These are phyloP conservation scores for Fregata magnificens DNA, from an alignment of 2,113 vertebrate species.

Conservation along the genomic window DNA sequence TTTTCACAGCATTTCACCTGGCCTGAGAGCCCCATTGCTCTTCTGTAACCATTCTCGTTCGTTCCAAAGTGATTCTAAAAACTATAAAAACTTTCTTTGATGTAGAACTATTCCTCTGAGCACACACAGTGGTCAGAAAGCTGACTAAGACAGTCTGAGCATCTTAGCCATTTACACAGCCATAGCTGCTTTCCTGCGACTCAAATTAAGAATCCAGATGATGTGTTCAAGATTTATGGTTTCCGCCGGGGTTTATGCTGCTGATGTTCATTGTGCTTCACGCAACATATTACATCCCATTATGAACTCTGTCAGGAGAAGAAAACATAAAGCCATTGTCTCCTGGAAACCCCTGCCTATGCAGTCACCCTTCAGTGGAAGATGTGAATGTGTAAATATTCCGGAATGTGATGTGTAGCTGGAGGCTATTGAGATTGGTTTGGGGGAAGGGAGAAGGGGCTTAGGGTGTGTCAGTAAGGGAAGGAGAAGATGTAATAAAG, in stretches of 20 bases:
- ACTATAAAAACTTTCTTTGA: background rate
- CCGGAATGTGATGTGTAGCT: background rate
- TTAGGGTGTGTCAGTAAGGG: background rate
- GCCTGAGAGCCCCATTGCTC: background rate
- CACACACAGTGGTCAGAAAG: background rate
- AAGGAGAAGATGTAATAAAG: background rate
- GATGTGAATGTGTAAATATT: background rate
- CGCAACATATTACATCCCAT: background rate
- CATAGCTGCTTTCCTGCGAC: background rate
- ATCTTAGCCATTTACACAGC: background rate
- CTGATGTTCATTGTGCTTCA: background rate
- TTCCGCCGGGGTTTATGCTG: background rate
- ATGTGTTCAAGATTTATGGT: background rate
- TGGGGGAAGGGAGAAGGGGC: background rate
- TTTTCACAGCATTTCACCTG: background rate
- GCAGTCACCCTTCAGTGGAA: background rate
- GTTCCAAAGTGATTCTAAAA: background rate
- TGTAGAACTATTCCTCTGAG: background rate
- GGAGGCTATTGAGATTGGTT: background rate
- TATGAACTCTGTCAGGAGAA: background rate
- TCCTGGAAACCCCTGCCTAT: background rate
- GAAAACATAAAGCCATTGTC: slow-evolving; percentile 1
- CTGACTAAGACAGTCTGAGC: background rate
- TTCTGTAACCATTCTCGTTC: accelerated
- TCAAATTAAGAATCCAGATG: background rate